Evolutionary conservation across 2,797 vertebrate genomes (phyloP).

Genomic region (Hippoglossus hippoglossus): DNA sequence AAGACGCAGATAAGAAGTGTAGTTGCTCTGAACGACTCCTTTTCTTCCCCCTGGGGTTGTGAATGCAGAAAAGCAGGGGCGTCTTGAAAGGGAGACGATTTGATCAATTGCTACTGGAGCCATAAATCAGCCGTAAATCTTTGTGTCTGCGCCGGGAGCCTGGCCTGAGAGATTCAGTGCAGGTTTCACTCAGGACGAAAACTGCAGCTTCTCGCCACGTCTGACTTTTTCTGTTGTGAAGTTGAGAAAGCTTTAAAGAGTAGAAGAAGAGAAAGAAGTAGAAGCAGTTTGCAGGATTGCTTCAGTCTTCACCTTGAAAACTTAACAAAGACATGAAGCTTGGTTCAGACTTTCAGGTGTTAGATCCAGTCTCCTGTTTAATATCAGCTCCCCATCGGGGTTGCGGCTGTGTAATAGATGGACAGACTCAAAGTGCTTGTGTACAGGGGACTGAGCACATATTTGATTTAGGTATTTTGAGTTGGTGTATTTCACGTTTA

Average conservation of each 20-base stretch:
- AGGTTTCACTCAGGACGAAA: conserved; percentile 23
- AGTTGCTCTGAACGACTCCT: conserved; percentile 17
- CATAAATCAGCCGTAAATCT: conserved; percentile 56
- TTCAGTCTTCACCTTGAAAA: no score
- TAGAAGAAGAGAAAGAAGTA: no score
- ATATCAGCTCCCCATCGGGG: not conserved
- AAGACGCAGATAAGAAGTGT: conserved; percentile 41
- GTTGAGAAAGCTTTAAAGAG: no score
- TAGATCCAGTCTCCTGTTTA: no score
- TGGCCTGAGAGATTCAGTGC: conserved; percentile 10
- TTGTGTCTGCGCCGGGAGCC: conserved; percentile 10
- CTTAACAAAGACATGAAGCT: no score
- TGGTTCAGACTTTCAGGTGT: no score
- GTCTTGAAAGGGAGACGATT: not conserved
- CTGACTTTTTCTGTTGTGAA: not conserved
- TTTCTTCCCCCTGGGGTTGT: conserved; percentile 6
- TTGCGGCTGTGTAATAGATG: not conserved
- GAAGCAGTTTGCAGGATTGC: no score
- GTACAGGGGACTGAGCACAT: not conserved
- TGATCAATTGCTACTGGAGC: conserved; percentile 26
- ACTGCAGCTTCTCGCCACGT: conserved; percentile 11
- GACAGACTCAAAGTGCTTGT: conserved; percentile 15
- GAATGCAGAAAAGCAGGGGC: conserved; percentile 24
- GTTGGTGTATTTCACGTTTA: conserved; percentile 9
- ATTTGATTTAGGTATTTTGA: conserved; percentile 22